Evolutionary conservation across 2,113 vertebrate genomes (phyloP), one percentile per base, ranked within the genome.

Genomic region (Cephalopholis sonnerati): DNA sequence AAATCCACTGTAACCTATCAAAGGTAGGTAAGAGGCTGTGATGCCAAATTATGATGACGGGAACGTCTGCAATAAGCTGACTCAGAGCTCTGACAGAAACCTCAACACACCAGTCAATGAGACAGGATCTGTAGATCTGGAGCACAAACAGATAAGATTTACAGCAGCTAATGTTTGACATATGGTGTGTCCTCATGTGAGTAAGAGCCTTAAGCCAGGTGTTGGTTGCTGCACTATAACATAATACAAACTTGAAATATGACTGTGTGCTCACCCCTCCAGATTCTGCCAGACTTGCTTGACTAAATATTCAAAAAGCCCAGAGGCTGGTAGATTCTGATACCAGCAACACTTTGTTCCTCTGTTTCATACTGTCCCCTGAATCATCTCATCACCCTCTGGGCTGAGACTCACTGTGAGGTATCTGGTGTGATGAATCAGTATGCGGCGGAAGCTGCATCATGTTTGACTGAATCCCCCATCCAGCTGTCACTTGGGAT

Each of bases 321-420:
- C 10, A 9, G 1, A 48, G 25, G 6, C 13, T 46, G n/a, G 29
- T n/a, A 2, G 17, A 61, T n/a, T 11, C 6, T 3, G 22, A 53
- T 51, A 71, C 1, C 25, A 29, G 74, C n/a, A 66, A 48, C 62
- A 63, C 25, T 44, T 4, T 53, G 57, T n/a, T 59, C 50, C 17
- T 75, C 32, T 6, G 58, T 74, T 48, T 64, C 51, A 5, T 24
- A 20, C 17, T 44, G 27, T 62, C 61, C 62, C 7, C 22, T 87
- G 83, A 86, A 82, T 91, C 89, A 84, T 86, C 44, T 75, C 11
- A 7, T 46, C 78, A 12, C 46, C 59, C 64, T 55, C 17, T 16
- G 36, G 73, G 46, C 50, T 44, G 66, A 27, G 27, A 68, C 46
- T 32, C 1, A 0, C 7, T 29, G 59, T 48, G 25, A 39, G 16